phyloP scores from a whole-genome alignment of 2,113 vertebrate species.

The Machaerirhynchus nigripectus region DNA sequence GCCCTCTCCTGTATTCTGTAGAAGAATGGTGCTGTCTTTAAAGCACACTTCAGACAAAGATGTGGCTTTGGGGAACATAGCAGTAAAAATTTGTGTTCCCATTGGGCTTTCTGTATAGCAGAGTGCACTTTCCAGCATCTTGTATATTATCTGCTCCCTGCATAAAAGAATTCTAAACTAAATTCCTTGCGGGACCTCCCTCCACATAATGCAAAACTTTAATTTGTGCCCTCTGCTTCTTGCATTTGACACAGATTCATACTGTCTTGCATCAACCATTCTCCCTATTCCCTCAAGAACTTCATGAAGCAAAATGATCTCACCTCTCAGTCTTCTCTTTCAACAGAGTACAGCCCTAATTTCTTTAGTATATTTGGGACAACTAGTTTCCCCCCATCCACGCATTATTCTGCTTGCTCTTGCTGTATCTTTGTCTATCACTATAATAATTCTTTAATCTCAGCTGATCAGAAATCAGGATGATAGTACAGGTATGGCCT shows the following conservation, averaged over 20 bases:
- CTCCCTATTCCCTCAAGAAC: slow-evolving; percentile 4
- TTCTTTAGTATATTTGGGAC: slow-evolving; percentile 1
- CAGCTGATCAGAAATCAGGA: slow-evolving; percentile 21
- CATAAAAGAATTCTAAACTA: background rate
- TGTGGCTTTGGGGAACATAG: background rate
- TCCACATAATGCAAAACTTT: slow-evolving; percentile 20
- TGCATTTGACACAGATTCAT: slow-evolving; percentile 40
- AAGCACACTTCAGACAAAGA: slow-evolving; percentile 7
- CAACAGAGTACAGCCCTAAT: background rate
- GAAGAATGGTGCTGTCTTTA: slow-evolving; percentile 26
- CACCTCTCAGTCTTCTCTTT: background rate
- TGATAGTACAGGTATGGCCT: slow-evolving; percentile 8
- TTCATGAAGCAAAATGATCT: background rate
- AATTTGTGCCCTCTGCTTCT: slow-evolving; percentile 9
- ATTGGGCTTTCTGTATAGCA: background rate
- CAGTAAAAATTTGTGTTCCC: slow-evolving; percentile 18
- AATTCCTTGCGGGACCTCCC: background rate
- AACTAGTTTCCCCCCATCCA: background rate
- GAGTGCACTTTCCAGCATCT: slow-evolving; percentile 25
- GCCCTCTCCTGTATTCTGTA: background rate
- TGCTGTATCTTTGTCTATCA: background rate
- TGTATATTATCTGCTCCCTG: slow-evolving; percentile 8
- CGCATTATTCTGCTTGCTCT: background rate
- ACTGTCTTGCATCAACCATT: background rate
- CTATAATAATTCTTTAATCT: slow-evolving; percentile 3